These are phyloP conservation scores for Lycia hirtaria DNA, from an alignment of 2,888 invertebrate species.

Conservation along the genomic window DNA sequence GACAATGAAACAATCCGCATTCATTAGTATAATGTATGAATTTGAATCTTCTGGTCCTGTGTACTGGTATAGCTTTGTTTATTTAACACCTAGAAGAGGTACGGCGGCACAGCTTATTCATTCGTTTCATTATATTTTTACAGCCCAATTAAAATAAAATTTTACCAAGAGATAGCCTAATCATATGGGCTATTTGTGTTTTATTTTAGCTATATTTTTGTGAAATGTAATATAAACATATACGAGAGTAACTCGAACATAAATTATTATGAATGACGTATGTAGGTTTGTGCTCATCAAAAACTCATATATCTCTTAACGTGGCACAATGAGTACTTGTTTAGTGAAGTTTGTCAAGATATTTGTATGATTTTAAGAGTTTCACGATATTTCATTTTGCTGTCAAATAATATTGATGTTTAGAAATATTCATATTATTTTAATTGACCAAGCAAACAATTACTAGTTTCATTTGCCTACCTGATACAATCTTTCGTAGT, in stretches of 20 bases:
- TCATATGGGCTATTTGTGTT: constrained; percentile 4
- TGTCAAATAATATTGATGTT: too few species aligned
- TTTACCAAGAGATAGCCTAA: constrained; percentile 2
- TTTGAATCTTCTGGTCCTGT: constrained; percentile 45
- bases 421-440: too few species aligned
- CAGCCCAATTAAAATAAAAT: constrained; percentile 16
- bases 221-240: constrained; percentile 8
- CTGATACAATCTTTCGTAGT: too few species aligned
- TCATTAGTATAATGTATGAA: constrained; percentile 53
- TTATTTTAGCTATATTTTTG: not conserved
- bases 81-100: constrained; percentile 32
- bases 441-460: too few species aligned
- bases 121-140: constrained; percentile 34
- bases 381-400: too few species aligned
- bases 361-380: too few species aligned
- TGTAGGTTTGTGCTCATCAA: not conserved
- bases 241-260: not conserved
- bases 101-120: constrained; percentile 12
- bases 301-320: not conserved
- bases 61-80: constrained; percentile 35
- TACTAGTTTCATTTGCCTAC: too few species aligned
- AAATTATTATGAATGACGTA: not conserved
- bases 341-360: too few species aligned
- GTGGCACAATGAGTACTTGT: not conserved
- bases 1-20: constrained; percentile 48